These are phyloP conservation scores for Psettodes erumei DNA, from an alignment of 2,113 vertebrate genomes.

Conservation along the genomic window DNA sequence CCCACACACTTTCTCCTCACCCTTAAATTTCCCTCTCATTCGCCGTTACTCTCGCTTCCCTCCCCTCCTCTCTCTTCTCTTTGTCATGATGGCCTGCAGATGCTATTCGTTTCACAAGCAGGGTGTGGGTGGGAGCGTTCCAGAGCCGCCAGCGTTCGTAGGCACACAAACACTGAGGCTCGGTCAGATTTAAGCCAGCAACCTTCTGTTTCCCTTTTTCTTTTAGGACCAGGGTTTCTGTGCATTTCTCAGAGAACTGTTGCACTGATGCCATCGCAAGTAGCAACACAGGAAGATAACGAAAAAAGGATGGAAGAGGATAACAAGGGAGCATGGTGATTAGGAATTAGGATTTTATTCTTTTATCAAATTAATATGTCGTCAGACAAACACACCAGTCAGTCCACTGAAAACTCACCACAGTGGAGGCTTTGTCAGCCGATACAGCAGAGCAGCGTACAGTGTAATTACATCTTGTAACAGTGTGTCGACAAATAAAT, in stretches of 20 bases:
- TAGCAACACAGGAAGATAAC: background rate
- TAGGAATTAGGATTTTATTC: constrained; percentile 22
- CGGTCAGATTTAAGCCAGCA: constrained; percentile 32
- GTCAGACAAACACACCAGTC: too few species aligned
- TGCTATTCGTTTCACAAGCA: constrained; percentile 56
- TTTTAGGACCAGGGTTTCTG: constrained; percentile 15
- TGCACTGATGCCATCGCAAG: constrained; percentile 23
- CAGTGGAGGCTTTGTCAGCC: constrained; percentile 28
- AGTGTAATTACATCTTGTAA: constrained; percentile 46
- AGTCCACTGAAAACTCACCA: constrained; percentile 11
- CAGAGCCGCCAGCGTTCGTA: constrained; percentile 21
- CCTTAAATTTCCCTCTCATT: constrained; percentile 20
- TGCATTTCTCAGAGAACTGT: constrained; percentile 23
- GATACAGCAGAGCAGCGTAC: constrained; percentile 16
- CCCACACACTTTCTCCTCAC: constrained; percentile 25
- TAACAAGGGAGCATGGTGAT: background rate
- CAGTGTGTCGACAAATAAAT: constrained; percentile 33
- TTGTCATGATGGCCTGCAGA: constrained; percentile 55
- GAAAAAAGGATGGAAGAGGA: background rate
- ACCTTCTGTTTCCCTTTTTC: background rate
- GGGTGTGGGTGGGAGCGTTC: constrained; percentile 64
- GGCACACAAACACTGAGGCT: background rate
- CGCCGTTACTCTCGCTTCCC: background rate
- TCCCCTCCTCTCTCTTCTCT: constrained; percentile 21
- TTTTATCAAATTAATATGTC: constrained; percentile 10